Evolutionary conservation across 2,113 vertebrate species (phyloP).

Genomic region (Xiphorhynchus elegans): DNA sequence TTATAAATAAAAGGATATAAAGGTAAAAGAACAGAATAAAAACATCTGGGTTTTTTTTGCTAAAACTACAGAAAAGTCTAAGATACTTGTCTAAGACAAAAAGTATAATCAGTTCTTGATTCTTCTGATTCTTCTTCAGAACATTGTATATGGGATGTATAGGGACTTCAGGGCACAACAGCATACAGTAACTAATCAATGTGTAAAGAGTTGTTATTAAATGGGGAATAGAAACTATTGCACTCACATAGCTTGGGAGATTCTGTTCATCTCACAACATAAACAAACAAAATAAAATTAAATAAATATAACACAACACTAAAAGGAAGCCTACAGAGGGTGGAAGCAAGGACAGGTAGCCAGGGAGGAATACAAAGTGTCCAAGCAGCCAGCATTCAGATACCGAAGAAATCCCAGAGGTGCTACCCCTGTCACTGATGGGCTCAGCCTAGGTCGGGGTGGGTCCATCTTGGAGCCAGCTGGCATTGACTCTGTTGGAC

Average conservation of each 20-base stretch:
- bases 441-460: neutral
- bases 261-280: neutral
- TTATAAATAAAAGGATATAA: neutral
- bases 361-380: neutral
- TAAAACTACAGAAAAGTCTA: neutral
- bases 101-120: neutral
- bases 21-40: neutral
- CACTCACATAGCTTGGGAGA: neutral
- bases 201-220: neutral
- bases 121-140: neutral
- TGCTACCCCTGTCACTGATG: accelerated
- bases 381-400: neutral
- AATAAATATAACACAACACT: neutral
- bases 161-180: neutral
- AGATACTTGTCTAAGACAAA: neutral
- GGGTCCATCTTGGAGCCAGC: neutral
- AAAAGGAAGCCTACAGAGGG: neutral
- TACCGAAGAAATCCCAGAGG: neutral
- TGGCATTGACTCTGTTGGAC: neutral
- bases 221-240: neutral
- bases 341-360: neutral
- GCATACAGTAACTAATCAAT: neutral
- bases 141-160: neutral
- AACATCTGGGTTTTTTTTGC: neutral
- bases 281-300: neutral